Base-by-base conservation (phyloP, 2,888 invertebrate species). In the Myopa testacea region DNA sequence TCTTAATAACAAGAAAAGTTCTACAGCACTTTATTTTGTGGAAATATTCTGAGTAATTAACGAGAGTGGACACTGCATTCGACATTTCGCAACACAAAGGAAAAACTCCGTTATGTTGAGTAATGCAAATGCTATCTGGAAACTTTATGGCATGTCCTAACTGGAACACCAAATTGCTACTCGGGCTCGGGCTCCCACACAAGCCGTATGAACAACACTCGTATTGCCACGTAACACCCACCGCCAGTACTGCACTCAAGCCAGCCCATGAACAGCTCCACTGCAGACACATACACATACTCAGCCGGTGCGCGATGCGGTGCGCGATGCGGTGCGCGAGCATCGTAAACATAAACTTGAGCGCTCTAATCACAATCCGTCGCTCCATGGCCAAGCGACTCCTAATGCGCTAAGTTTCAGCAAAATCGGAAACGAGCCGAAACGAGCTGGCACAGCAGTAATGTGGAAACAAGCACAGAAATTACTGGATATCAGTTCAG, bases 401-500 rank as follows among this genome's bases (percentile, higher is more conserved):
- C 34, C 55, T 55, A 70, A 55, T 26, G 38, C 55, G 55, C 5
- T 10, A 40, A 69, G 4, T 2, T 34, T 34, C 7, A 5, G 55
- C n/a, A 55, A 55, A 70, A 45, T 26, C 26, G 26, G 37, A 55
- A 38, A 8, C 14, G 37, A 19, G 37, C 55, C 7, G 37, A 12
- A 34, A 4, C n/a, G n/a, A 7, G 52, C 52, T 26, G 26, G 26
- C 26, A 26, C 26, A 26, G 26, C 26, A 26, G 26, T 26, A 26
- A 26, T n/a, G 52, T 50, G 63, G 63, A 74, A 65, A 67, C 52
- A 37, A 14, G n/a, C 10, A 37, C 34, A 37, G 58, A 75, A 75
- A 75, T 75, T 58, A 69, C 68, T 68, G 55, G 68, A 67, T 68
- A 69, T 68, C 69, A 45, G 68, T 26, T 58, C 16, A 58, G 68